These are phyloP conservation scores for Camelus dromedarius DNA, from an alignment of 2,113 vertebrate species.

Conservation along the genomic window DNA sequence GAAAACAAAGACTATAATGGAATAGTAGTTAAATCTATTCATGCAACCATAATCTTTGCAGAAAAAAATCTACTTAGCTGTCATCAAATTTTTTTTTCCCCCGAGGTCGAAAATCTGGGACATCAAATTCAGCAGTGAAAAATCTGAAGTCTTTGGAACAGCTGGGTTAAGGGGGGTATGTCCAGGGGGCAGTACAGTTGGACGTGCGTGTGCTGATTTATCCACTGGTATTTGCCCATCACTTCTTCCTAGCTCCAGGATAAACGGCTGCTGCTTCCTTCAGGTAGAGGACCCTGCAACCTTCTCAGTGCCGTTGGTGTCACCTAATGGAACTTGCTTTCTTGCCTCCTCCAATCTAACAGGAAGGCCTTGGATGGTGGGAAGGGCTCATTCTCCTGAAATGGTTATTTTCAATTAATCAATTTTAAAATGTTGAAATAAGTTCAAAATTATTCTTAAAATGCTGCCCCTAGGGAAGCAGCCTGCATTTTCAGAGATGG, in stretches of 20 bases:
- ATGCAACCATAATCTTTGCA: background rate
- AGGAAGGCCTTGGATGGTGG: background rate
- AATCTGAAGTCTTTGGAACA: background rate
- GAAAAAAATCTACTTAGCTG: conserved; percentile 11
- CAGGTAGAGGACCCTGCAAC: fast-evolving
- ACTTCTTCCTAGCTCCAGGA: background rate
- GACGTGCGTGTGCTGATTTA: background rate
- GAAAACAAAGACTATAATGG: conserved; percentile 33
- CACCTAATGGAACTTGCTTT: background rate
- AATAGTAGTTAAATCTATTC: background rate
- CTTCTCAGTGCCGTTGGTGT: background rate
- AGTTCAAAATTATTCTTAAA: background rate
- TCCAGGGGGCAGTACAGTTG: background rate
- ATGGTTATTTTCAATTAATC: background rate
- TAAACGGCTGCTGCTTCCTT: background rate
- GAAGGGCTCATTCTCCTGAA: background rate
- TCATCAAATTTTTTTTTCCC: background rate
- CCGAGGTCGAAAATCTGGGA: background rate
- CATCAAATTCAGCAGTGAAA: conserved; percentile 1
- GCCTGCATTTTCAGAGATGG: background rate
- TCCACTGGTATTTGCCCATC: background rate
- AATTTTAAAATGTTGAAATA: background rate
- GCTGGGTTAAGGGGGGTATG: background rate
- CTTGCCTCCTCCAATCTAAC: background rate
- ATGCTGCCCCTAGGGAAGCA: background rate